Conservation (phyloP, 2,797 vertebrate genomes). For the Pangasius djambal region DNA sequence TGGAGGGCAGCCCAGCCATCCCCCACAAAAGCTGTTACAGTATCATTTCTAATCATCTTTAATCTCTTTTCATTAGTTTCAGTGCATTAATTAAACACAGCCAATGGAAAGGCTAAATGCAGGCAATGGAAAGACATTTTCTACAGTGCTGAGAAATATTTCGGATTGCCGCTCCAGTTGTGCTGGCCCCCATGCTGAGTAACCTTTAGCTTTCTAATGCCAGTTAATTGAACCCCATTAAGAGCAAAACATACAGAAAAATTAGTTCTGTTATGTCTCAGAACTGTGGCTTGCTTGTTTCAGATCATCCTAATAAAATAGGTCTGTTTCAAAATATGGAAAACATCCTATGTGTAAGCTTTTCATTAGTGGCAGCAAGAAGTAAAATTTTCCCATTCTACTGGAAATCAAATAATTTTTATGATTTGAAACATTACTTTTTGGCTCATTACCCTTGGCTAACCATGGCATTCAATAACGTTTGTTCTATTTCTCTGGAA, state of each 20-base stretch:
- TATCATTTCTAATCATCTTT: conserved; percentile 6
- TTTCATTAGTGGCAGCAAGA: neutral
- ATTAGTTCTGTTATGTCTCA: neutral
- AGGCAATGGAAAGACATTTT: neutral
- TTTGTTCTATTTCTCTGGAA: conserved; percentile 70
- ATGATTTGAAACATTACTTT: conserved; percentile 52
- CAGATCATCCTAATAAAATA: neutral
- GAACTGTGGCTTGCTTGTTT: neutral
- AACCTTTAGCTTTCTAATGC: conserved; percentile 10
- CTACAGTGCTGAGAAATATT: neutral
- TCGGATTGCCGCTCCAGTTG: neutral
- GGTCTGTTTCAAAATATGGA: neutral
- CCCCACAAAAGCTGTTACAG: conserved; percentile 14
- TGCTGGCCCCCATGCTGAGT: neutral
- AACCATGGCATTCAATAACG: conserved; percentile 67
- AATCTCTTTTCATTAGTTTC: neutral
- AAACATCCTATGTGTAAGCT: neutral
- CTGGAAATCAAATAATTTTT: conserved; percentile 46
- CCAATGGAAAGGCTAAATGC: neutral
- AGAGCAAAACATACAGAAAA: neutral
- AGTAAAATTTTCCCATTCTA: neutral
- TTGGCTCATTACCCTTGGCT: conserved; percentile 59
- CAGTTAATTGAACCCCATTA: neutral
- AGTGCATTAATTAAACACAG: neutral
- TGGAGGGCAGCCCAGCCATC: conserved; percentile 21